These are phyloP conservation scores for Caloenas nicobarica DNA, from an alignment of 2,113 vertebrate species.

Conservation along the genomic window DNA sequence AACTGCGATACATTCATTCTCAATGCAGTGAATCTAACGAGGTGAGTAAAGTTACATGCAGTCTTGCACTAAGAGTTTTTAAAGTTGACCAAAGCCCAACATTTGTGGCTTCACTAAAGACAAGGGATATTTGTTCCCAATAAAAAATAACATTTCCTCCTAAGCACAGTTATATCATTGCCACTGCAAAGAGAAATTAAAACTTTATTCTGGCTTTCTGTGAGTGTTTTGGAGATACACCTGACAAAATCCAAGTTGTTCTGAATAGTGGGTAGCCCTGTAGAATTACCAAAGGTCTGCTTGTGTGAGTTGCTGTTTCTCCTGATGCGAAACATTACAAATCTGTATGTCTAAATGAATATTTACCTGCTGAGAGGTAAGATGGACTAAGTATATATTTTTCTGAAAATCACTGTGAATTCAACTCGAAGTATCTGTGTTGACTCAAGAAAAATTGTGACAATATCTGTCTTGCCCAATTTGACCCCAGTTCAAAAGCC, in stretches of 20 bases:
- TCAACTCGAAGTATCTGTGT: neutral
- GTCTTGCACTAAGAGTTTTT: neutral
- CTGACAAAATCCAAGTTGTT: neutral
- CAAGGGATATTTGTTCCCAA: neutral
- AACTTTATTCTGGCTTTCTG: neutral
- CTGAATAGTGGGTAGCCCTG: neutral
- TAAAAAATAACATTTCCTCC: neutral
- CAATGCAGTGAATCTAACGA: neutral
- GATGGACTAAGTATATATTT: neutral
- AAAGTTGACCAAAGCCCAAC: neutral
- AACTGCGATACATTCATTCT: neutral
- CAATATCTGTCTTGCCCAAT: neutral
- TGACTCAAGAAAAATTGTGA: neutral
- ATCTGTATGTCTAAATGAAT: neutral
- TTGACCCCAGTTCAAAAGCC: neutral
- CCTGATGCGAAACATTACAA: neutral
- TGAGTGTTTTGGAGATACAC: neutral
- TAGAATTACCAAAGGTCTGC: neutral
- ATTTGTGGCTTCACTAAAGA: neutral
- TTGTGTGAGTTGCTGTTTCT: neutral
- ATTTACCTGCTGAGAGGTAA: neutral
- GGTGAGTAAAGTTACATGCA: neutral
- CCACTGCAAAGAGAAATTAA: neutral
- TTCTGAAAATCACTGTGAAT: neutral
- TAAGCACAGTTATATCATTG: neutral